Conservation (phyloP, 2,113 vertebrate genomes). For the Eptesicus fuscus region DNA sequence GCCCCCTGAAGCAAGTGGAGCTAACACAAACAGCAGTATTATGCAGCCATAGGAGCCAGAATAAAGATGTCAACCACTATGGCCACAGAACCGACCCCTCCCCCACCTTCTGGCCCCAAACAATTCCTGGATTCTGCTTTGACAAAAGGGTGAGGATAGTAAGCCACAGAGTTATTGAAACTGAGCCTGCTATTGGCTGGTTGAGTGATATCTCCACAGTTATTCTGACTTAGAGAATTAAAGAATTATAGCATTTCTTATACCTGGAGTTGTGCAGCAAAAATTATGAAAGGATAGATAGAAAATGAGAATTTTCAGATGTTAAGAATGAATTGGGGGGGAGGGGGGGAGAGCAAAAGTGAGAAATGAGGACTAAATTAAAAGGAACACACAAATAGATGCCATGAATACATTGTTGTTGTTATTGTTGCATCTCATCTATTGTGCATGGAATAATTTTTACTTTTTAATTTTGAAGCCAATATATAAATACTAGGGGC, state of each 20-base stretch:
- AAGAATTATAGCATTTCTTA: not conserved
- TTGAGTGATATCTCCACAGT: not conserved
- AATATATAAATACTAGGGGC: not conserved
- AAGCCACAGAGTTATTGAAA: not conserved
- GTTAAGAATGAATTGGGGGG: not conserved
- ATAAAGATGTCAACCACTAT: not conserved
- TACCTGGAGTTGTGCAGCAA: not conserved
- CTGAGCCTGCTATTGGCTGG: not conserved
- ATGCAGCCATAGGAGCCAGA: not conserved
- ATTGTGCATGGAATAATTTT: not conserved
- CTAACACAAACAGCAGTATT: not conserved
- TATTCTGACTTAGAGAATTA: not conserved
- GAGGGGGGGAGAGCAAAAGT: not conserved
- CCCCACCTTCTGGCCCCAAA: not conserved
- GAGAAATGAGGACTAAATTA: not conserved
- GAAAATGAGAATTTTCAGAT: not conserved
- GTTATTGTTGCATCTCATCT: not conserved
- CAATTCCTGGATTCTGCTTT: not conserved
- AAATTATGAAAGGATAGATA: not conserved
- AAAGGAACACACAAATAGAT: not conserved
- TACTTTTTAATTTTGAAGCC: not conserved
- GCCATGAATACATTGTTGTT: too few species aligned
- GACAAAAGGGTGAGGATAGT: not conserved
- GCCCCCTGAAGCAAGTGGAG: not conserved
- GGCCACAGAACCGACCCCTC: not conserved